phyloP scores from a whole-genome alignment of 2,888 invertebrate genomes.

The Portevinia maculata region DNA sequence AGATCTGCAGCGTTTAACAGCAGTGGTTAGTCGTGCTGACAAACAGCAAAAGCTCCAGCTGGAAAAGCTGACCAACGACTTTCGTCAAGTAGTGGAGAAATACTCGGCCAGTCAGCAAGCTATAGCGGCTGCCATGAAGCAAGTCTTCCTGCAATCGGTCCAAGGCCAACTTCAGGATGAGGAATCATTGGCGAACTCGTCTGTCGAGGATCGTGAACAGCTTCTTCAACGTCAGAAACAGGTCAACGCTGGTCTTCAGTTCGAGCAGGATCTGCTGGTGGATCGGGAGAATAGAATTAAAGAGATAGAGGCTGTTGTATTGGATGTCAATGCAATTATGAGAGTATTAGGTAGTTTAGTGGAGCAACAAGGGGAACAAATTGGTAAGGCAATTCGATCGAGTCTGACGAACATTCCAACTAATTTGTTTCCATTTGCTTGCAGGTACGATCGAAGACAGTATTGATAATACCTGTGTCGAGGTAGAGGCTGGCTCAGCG shows the following conservation, averaged over 20 bases:
- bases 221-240: conserved; percentile 80
- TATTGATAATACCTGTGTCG: conserved; percentile 89
- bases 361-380: conserved; percentile 87
- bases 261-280: conserved; percentile 90
- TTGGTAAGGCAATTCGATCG: conserved; percentile 85
- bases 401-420: conserved; percentile 14
- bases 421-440: conserved; percentile 59
- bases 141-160: conserved; percentile 77
- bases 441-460: conserved; percentile 92
- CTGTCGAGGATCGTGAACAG: conserved; percentile 78
- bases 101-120: conserved; percentile 91
- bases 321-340: conserved; percentile 94
- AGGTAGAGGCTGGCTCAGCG: conserved; percentile 91
- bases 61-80: conserved; percentile 92
- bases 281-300: conserved; percentile 92
- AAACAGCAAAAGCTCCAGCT: conserved; percentile 92
- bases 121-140: conserved; percentile 88
- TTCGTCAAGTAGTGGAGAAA: conserved; percentile 90
- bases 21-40: conserved; percentile 88
- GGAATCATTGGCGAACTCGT: conserved; percentile 81
- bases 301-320: conserved; percentile 91
- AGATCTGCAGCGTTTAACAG: conserved; percentile 88
- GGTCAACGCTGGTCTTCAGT: conserved; percentile 84
- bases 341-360: conserved; percentile 88
- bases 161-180: conserved; percentile 75